Evolutionary conservation across 2,888 invertebrate genomes (phyloP).

Genomic region (Diabrotica balteata): DNA sequence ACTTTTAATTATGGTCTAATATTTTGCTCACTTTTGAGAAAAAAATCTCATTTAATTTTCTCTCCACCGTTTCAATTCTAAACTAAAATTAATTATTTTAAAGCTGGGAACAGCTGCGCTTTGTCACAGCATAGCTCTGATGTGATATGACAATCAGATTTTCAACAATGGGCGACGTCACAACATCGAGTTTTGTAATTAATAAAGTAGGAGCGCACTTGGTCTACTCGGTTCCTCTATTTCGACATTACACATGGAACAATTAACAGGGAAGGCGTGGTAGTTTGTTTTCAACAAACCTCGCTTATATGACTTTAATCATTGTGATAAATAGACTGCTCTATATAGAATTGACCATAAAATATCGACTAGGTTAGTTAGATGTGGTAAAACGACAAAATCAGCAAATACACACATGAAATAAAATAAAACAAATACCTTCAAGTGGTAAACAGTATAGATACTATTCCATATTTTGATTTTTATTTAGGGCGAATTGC

Average conservation of each 20-base stretch:
- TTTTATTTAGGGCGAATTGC: too few relatives aligned
- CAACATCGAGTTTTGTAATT: slow-evolving; percentile 60
- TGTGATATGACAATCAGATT: slow-evolving; percentile 59
- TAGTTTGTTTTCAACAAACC: slow-evolving; percentile 19
- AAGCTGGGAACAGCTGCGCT: slow-evolving; percentile 50
- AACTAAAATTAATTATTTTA: slow-evolving; percentile 38
- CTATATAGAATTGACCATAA: too few relatives aligned
- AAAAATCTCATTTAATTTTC: not conserved
- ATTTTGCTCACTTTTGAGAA: too few relatives aligned
- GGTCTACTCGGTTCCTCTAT: slow-evolving; percentile 29
- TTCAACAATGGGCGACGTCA: slow-evolving; percentile 57
- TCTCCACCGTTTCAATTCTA: not conserved
- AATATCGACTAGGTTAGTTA: too few relatives aligned
- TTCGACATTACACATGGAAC: slow-evolving; percentile 35
- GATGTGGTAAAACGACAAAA: too few relatives aligned
- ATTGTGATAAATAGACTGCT: not conserved
- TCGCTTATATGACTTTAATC: slow-evolving; percentile 25
- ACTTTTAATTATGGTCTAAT: too few relatives aligned
- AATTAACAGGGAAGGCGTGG: slow-evolving; percentile 32
- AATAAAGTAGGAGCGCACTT: slow-evolving; percentile 53
- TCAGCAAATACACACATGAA: too few relatives aligned
- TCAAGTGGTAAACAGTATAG: too few relatives aligned
- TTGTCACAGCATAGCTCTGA: slow-evolving; percentile 50
- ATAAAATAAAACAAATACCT: too few relatives aligned
- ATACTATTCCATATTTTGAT: too few relatives aligned